Percentiles rank a stretch among this genome's conserved stretches.
Evolutionary conservation across 1,140 invertebrate species (phyloP).

Genomic region (Drosophila erecta): DNA sequence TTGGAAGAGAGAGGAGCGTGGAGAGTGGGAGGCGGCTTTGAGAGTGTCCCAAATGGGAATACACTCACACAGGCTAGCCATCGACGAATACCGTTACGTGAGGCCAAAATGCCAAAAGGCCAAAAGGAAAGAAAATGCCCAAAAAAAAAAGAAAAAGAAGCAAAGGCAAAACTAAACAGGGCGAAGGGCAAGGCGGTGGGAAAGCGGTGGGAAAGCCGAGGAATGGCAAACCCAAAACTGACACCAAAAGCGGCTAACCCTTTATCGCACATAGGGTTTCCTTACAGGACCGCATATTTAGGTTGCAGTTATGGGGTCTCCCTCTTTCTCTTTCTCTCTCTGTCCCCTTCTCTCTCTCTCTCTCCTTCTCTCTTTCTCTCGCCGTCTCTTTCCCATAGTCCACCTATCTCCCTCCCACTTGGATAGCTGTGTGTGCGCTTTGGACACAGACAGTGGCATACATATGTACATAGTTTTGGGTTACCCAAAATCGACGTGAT

Average conservation of each 20-base stretch:
- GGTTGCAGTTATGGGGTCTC: slow-evolving; percentile 79
- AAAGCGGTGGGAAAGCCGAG: slow-evolving; percentile 47
- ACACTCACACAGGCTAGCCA: slow-evolving; percentile 24
- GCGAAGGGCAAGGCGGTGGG: neutral
- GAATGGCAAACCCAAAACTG: slow-evolving; percentile 84
- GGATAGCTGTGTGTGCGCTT: slow-evolving; percentile 13
- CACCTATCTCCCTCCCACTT: neutral
- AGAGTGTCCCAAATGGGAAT: slow-evolving; percentile 59
- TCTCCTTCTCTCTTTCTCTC: slow-evolving; percentile 17
- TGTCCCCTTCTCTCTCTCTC: slow-evolving; percentile 2
- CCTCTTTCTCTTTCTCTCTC: slow-evolving; percentile 20
- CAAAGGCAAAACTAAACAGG: neutral
- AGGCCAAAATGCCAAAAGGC: neutral
- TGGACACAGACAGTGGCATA: slow-evolving; percentile 34
- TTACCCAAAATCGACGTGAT: slow-evolving; percentile 82
- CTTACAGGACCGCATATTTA: slow-evolving; percentile 85
- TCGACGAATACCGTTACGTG: slow-evolving; percentile 75
- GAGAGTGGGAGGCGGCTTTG: slow-evolving; percentile 31
- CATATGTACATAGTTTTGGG: slow-evolving; percentile 65
- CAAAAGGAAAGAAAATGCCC: slow-evolving; percentile 1
- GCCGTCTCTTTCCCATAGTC: slow-evolving; percentile 15
- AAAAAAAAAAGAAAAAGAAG: neutral
- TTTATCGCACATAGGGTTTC: slow-evolving; percentile 85
- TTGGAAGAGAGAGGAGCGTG: neutral
- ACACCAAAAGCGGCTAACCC: slow-evolving; percentile 84